Evolutionary conservation across 1,140 invertebrate species (phyloP), one percentile per base, ranked within the genome.

Genomic region (Dendroctonus ponderosae): DNA sequence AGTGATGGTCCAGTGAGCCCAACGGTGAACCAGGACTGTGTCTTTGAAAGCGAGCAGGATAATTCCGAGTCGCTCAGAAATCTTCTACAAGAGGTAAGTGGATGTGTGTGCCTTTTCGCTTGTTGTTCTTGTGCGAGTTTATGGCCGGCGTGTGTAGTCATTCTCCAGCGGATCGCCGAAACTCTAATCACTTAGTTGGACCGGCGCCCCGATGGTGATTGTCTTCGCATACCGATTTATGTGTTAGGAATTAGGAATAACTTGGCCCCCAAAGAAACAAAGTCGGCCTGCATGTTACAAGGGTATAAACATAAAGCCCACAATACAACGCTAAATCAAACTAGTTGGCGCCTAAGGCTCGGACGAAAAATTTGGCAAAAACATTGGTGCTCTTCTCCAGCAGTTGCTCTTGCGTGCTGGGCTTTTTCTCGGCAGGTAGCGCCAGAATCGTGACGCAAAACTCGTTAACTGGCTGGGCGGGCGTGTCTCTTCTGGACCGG

Each of bases 31-130:
- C 78, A 79, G 38, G 82, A 83, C 60, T 80, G 79, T 71, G 76
- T 80, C 44, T 82, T 83, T 76, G 82, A 83, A 63, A 78, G 79
- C 52, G 82, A 83, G 71, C 78, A 79, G 66, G 79, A 80, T 48
- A 83, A 84, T 43, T 84, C 88, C 40, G 84, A 88, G 75, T 85
- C 86, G 59, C 77, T 90, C 48, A 83, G 82, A 71, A 80, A 84
- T 73, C 85, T 87, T 68, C 80, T 91, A 70, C 89, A 88, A 80
- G 88, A 93, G 88, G 91, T 93, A 81, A 68, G 41, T 40, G 6
- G n/a, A 7, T 67, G 43, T 49, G 11, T 67, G 50, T 67, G n/a
- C 6, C 15, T 50, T 61, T 61, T 12, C 42, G 11, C 26, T 26
- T 26, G 26, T 61, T 6, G 2, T 50, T 50, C 39, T 7, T 61